phyloP scores from a whole-genome alignment of 30 jellyfish, hydroid and myxozoan species.

The Chrysaora quinquecirrha region DNA sequence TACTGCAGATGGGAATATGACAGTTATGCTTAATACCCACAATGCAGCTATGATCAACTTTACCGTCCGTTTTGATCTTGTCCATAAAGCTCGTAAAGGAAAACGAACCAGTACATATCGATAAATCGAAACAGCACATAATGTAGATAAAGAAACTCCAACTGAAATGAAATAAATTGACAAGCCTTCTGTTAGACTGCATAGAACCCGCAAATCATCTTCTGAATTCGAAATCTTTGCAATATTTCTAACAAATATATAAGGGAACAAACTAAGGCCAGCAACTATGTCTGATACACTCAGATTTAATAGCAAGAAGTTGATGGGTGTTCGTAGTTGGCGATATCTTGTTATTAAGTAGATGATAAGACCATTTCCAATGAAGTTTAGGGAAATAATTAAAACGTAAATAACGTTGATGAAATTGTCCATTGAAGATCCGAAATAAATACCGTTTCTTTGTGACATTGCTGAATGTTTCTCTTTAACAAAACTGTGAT shows the following conservation, averaged over 20 bases:
- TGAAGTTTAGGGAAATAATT: slow-evolving; percentile 23
- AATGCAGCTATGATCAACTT: slow-evolving; percentile 3
- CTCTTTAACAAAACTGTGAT: too few species aligned
- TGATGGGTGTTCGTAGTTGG: slow-evolving; percentile 62
- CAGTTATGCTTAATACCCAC: slow-evolving; percentile 49
- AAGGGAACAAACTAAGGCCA: slow-evolving; percentile 60
- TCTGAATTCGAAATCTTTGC: background rate
- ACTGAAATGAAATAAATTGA: slow-evolving; percentile 50
- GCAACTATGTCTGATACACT: slow-evolving; percentile 58
- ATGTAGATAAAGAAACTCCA: slow-evolving; percentile 56
- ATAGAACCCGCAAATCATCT: slow-evolving; percentile 3
- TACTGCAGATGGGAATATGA: slow-evolving; percentile 50
- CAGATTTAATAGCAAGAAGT: slow-evolving; percentile 56
- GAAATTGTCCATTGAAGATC: slow-evolving; percentile 14
- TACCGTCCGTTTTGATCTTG: slow-evolving; percentile 41
- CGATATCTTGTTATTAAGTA: slow-evolving; percentile 25
- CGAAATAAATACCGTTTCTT: slow-evolving; percentile 23
- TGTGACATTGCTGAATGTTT: background rate
- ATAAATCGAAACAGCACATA: slow-evolving; percentile 62
- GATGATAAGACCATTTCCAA: slow-evolving; percentile 47
- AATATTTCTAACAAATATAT: slow-evolving; percentile 34
- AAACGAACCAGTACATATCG: slow-evolving; percentile 52
- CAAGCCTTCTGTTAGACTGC: slow-evolving; percentile 69
- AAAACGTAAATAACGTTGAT: slow-evolving; percentile 25
- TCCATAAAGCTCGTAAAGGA: slow-evolving; percentile 63